Base-by-base conservation (phyloP, 2,797 vertebrate genomes). In the Macropodus opercularis region DNA sequence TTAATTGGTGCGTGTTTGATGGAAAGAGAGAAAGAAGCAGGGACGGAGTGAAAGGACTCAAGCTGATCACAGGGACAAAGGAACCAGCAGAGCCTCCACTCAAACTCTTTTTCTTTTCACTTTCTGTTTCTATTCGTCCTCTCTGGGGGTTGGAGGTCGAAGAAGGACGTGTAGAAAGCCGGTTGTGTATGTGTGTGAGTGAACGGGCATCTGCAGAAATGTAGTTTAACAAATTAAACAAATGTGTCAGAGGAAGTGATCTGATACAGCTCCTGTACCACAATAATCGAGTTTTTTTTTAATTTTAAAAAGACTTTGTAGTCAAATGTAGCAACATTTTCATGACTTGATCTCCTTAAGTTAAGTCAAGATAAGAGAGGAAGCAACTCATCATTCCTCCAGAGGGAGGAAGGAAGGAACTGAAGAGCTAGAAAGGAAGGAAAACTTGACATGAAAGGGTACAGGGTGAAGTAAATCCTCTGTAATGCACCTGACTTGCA, bases 51-150 rank as follows among this genome's bases (percentile, higher is more conserved):
- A 83, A 79, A 69, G 61, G 58, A 39, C 54, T 59, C 46, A 23
- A 53, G 44, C 54, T 63, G 61, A 57, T 80, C 48, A 58, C 53
- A 51, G 61, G 36, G 41, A 83, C 80, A 80, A 76, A 76, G 48
- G 59, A 77, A 46, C 13, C 55, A 54, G 41, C 41, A 31, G 51
- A 60, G 14, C 48, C 67, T 67, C 61, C 27, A 53, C 36, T 54
- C 44, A 52, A n/a, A 49, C 18, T 41, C 34, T 42, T 58, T 62
- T 36, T 49, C 57, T 67, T 80, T 55, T 76, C 39, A 49, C 60
- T 81, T 72, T 80, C 71, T 69, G 6, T 53, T 55, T 76, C 42
- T 47, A 5, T 51, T 60, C 43, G 39, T 39, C 47, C 32, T 21
- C 18, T 43, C 3, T 6, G 13, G 19, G 13, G n/a, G 38, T n/a